Conservation (phyloP, 2,113 vertebrate genomes). For the Amphiprion percula region DNA sequence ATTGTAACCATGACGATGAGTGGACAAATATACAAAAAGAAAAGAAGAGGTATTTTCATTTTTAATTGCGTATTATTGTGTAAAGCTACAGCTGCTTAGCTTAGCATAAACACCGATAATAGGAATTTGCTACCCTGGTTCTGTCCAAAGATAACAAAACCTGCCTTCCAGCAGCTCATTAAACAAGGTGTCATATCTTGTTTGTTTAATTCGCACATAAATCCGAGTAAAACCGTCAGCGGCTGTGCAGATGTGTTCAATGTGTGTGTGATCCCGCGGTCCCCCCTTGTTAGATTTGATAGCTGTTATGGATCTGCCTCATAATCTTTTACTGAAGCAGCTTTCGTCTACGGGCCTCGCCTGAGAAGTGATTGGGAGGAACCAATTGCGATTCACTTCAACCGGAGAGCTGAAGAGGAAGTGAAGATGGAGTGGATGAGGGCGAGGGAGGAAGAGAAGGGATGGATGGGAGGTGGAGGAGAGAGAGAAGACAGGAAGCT, state of each 20-base stretch:
- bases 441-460: background rate
- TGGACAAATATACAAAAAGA: too few species aligned
- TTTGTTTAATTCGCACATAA: background rate
- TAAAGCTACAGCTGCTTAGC: background rate
- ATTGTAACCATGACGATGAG: background rate
- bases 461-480: background rate
- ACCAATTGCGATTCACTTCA: slow-evolving; percentile 34
- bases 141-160: background rate
- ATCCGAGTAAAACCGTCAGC: background rate
- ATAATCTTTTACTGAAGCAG: slow-evolving; percentile 69
- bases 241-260: background rate
- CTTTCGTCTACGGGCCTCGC: slow-evolving; percentile 24
- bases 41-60: too few species aligned
- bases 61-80: too few species aligned
- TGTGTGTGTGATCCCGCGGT: slow-evolving; percentile 3
- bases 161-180: background rate
- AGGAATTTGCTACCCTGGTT: background rate
- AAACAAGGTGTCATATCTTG: background rate
- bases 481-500: background rate
- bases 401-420: slow-evolving; percentile 7
- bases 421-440: background rate
- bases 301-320: slow-evolving; percentile 70
- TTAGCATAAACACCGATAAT: background rate
- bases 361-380: slow-evolving; percentile 51
- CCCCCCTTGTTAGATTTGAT: slow-evolving; percentile 67